Percentiles rank a stretch among this genome's conserved stretches.
Evolutionary conservation across 1,140 invertebrate genomes (phyloP).

Genomic region (Bombus picipes): DNA sequence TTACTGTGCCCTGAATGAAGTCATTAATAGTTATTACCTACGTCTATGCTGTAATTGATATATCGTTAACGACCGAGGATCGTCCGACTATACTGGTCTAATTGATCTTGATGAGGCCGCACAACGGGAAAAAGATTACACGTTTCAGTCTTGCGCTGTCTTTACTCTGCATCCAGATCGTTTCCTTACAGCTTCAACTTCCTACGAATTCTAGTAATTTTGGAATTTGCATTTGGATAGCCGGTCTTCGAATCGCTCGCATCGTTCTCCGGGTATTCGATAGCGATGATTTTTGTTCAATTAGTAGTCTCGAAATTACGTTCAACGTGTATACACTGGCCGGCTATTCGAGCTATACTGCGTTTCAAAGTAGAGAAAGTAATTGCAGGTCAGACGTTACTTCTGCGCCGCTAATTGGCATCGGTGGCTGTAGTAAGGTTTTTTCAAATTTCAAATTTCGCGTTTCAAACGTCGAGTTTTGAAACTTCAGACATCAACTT

Average conservation of each 20-base stretch:
- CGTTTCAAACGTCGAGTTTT: background rate
- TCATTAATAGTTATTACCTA: constrained; percentile 70
- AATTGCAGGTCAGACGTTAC: background rate
- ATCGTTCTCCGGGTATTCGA: background rate
- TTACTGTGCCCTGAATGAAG: constrained; percentile 70
- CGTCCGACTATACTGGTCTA: constrained; percentile 58
- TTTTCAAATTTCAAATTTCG: background rate
- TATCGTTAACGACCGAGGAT: constrained; percentile 70
- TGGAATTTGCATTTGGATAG: constrained; percentile 1
- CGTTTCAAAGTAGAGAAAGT: background rate
- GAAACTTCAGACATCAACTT: accelerated
- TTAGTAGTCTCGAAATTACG: background rate
- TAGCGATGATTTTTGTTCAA: background rate
- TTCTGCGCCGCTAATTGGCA: background rate
- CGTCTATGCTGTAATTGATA: constrained; percentile 71
- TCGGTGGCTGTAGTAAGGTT: background rate
- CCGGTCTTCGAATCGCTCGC: background rate
- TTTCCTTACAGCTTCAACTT: background rate
- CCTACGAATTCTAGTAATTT: background rate
- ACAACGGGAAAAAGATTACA: constrained; percentile 59
- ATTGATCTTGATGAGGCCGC: constrained; percentile 67
- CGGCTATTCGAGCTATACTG: background rate
- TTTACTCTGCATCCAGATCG: background rate
- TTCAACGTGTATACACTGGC: background rate
- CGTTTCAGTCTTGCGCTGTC: constrained; percentile 25